Evolutionary conservation across 1,140 invertebrate genomes (phyloP), one percentile per base, ranked within the genome.

Genomic region (Brachionus asplanchnoidis): DNA sequence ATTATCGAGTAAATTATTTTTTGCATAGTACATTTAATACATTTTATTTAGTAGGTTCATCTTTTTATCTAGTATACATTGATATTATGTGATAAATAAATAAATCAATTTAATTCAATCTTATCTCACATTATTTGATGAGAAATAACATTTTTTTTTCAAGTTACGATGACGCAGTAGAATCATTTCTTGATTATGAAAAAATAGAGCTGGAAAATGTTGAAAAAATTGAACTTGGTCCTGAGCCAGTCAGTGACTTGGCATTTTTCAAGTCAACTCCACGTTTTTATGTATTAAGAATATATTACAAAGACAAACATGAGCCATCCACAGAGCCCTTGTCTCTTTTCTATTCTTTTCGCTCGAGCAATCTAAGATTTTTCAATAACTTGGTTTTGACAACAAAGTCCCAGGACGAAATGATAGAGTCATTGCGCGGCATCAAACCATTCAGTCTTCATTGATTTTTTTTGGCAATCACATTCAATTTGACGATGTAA

Each of bases 151-250:
- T 36, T 85, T 66, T 85, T 32, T 28, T 9, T 68, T 65, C 85
- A 84, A 92, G 91, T 85, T 97, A 97, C 89, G 95, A 97, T 89
- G 95, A 97, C 87, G 94, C 95, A 87, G 93, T 94, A n/a, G 96
- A 97, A 89, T 93, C 95, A 87, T 92, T 97, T 56, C 92, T 92
- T 0, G 92, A 93, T 85, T 95, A 94, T 86, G 93, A 94, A 88
- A 91, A 92, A 86, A 94, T 96, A 7, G 90, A 91, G 2, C 88
- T 95, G 6, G 87, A 90, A 78, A 92, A 93, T 88, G 88, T 95
- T 40, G 92, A 91, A 53, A 90, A 90, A 53, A 91, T 95, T 9
- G 94, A 95, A 87, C 91, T 94, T 42, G 94, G 89, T 11, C 79
- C 79, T 1, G 79, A 60, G 36, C 79, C 79, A 2, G 50, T 65